phyloP scores from a whole-genome alignment of 2,888 invertebrate species.

The Ephialtes manifestator region DNA sequence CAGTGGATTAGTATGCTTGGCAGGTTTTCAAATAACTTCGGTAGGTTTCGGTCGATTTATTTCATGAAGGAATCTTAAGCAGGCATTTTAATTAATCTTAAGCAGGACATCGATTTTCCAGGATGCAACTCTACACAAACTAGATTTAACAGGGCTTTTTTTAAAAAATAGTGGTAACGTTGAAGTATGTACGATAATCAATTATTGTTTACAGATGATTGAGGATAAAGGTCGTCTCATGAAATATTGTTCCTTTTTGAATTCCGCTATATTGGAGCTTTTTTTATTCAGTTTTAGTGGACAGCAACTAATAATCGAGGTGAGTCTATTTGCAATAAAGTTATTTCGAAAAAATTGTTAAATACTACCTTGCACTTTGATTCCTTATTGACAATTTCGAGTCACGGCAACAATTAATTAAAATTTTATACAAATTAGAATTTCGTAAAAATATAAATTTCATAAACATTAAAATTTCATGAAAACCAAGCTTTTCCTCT shows the following conservation, averaged over 20 bases:
- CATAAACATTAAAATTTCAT: too few species aligned
- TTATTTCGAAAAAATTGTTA: neutral
- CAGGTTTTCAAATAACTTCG: conserved; percentile 81
- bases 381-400: neutral
- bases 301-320: conserved; percentile 78
- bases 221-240: conserved; percentile 75
- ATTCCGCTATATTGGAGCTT: conserved; percentile 79
- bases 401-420: neutral
- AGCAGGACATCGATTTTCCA: neutral
- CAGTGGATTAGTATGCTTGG: conserved; percentile 80
- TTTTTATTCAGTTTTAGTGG: conserved; percentile 82
- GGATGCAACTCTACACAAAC: too few species aligned
- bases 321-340: conserved; percentile 41
- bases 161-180: neutral
- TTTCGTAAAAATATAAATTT: too few species aligned
- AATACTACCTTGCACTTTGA: neutral
- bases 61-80: neutral
- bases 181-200: neutral
- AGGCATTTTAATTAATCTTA: neutral
- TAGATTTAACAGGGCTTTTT: too few species aligned
- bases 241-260: conserved; percentile 78
- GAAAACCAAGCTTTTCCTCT: too few species aligned
- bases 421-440: too few species aligned
- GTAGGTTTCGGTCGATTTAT: conserved; percentile 71
- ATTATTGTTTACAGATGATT: conserved; percentile 73